Conservation (phyloP, 2,113 vertebrate species). For the Apaloderma vittatum region DNA sequence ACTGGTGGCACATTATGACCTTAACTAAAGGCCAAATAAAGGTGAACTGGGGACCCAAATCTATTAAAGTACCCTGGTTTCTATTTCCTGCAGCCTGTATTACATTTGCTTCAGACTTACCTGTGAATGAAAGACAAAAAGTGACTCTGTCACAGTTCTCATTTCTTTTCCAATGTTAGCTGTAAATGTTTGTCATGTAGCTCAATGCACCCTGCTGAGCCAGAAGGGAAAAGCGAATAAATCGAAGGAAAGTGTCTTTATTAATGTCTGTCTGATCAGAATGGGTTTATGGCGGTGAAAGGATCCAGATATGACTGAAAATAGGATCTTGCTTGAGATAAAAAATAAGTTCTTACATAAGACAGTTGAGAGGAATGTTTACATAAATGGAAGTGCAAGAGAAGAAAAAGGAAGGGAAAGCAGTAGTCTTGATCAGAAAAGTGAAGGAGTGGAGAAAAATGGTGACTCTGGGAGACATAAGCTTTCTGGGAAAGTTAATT, state of each 20-base stretch:
- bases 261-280: conserved; percentile 17
- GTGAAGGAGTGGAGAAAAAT: neutral
- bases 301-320: neutral
- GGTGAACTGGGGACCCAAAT: neutral
- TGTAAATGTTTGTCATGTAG: conserved; percentile 48
- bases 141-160: neutral
- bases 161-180: conserved; percentile 16
- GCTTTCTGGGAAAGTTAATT: neutral
- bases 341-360: neutral
- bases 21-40: neutral
- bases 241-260: neutral
- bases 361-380: neutral
- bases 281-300: conserved; percentile 1
- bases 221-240: conserved; percentile 31
- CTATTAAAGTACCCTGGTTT: neutral
- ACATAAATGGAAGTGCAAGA: neutral
- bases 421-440: neutral
- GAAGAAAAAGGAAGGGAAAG: neutral
- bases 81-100: neutral
- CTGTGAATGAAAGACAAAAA: neutral
- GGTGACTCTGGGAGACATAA: neutral
- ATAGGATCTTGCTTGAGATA: neutral
- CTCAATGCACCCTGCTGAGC: neutral
- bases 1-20: neutral
- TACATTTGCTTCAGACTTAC: neutral